Percentiles rank a stretch among this genome's conserved stretches.
Conservation (phyloP, 2,888 invertebrate species). For the Oxyscelio sp. region DNA sequence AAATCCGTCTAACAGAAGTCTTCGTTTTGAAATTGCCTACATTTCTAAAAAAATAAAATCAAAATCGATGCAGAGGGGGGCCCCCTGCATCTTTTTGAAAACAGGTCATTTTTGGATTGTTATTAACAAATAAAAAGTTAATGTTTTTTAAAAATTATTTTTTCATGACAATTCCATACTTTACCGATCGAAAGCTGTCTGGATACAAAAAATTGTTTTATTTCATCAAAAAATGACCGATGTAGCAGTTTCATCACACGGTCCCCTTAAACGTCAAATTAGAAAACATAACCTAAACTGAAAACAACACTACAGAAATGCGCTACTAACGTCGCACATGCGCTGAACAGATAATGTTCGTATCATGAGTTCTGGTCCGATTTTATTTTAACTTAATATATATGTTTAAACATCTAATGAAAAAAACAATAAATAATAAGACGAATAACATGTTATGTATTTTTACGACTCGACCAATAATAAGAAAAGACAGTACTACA, state of each 20-base stretch:
- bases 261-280: too few relatives aligned
- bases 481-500: too few relatives aligned
- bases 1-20: constrained; percentile 1
- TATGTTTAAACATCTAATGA: too few relatives aligned
- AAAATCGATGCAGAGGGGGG: constrained; percentile 1
- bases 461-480: too few relatives aligned
- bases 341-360: too few relatives aligned
- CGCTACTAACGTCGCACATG: too few relatives aligned
- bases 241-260: constrained; percentile 12
- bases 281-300: too few relatives aligned
- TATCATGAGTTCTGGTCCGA: too few relatives aligned
- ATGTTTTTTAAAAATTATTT: constrained; percentile 1
- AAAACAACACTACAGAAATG: too few relatives aligned
- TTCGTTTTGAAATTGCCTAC: neutral
- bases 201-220: constrained; percentile 5
- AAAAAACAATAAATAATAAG: too few relatives aligned
- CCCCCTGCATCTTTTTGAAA: constrained; percentile 9
- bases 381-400: too few relatives aligned
- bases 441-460: too few relatives aligned
- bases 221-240: constrained; percentile 13
- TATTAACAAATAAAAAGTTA: constrained; percentile 4
- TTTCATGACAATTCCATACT: constrained; percentile 5
- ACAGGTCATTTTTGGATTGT: constrained; percentile 11
- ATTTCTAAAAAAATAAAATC: neutral
- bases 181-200: constrained; percentile 7